Evolutionary conservation across 53 echinoderm and acorn worm species (phyloP), one percentile per base, ranked within the genome.

Genomic region (Temnopleurus reevesii): DNA sequence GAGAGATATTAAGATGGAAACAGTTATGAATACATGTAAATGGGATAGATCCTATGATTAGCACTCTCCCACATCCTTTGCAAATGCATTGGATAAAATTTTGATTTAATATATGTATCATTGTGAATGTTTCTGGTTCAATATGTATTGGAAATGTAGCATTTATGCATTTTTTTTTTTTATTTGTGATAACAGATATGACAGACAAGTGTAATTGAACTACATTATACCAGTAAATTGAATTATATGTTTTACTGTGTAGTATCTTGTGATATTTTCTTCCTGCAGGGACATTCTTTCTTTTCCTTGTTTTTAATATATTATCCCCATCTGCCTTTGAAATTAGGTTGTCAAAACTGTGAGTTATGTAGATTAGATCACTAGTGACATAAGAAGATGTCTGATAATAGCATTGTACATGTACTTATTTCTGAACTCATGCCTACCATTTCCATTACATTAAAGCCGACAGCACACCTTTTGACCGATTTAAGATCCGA

Each of bases 101-200:
- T 86, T 86, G 45, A 86, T 60, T 86, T 86, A 63, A 86, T 61
- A 86, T 86, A 19, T 86, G 86, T 86, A 64, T 86, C 64, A 33
- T 63, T 33, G 63, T 86, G 46, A 63, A 86, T 86, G 33, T 86
- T 61, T 63, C 86, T 86, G 86, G 86, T 86, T 86, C 86, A 63
- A 28, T 45, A 46, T 86, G 86, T 86, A 86, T 86, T 64, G 64
- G 86, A 86, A 59, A 86, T 63, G 86, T 86, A 86, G 86, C 61
- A 86, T 86, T 61, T 86, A 86, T 86, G 86, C 86, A 86, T 86
- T 61, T 86, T 83, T 60, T n/a, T n/a, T n/a, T 77, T 86, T 86
- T 86, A 86, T 86, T 84, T 63, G 86, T 86, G 86, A 86, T 51
- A 86, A 86, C 86, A 87, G 71, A 87, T 53, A 18, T 87, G 63